Evolutionary conservation across 2,888 invertebrate genomes (phyloP).

Genomic region (Caenorhabditis angaria): DNA sequence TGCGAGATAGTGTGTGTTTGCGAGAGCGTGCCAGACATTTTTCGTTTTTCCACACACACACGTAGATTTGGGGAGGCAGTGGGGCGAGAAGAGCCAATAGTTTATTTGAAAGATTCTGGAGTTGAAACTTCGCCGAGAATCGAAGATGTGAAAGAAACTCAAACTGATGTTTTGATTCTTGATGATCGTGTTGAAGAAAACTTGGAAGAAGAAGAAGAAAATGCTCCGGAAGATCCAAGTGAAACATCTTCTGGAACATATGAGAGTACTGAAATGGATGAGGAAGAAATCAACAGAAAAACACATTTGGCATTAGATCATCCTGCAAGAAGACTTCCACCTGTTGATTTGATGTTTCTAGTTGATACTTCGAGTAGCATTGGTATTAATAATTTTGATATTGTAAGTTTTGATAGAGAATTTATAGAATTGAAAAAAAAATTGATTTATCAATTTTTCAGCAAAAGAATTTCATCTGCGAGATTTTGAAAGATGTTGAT

Average conservation of each 20-base stretch:
- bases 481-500: conserved; percentile 62
- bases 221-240: conserved; percentile 10
- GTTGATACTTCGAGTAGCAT: conserved; percentile 65
- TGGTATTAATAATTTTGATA: conserved; percentile 63
- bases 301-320: conserved; percentile 55
- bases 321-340: conserved; percentile 64
- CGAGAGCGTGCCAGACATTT: too few species aligned
- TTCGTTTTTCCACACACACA: too few species aligned
- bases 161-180: conserved; percentile 22
- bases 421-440: background rate
- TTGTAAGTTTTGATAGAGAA: conserved; percentile 37
- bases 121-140: conserved; percentile 24
- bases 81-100: conserved; percentile 20
- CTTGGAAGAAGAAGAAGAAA: background rate
- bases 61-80: too few species aligned
- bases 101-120: conserved; percentile 17
- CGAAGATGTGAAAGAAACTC: background rate
- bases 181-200: conserved; percentile 16
- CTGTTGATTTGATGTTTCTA: conserved; percentile 67
- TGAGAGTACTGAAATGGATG: conserved; percentile 24
- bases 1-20: too few species aligned
- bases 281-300: conserved; percentile 29
- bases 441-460: conserved; percentile 27
- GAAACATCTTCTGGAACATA: conserved; percentile 21
- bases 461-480: conserved; percentile 57